These are phyloP conservation scores for Pseudochirops corinnae DNA, from an alignment of 2,797 vertebrate genomes.

Conservation along the genomic window DNA sequence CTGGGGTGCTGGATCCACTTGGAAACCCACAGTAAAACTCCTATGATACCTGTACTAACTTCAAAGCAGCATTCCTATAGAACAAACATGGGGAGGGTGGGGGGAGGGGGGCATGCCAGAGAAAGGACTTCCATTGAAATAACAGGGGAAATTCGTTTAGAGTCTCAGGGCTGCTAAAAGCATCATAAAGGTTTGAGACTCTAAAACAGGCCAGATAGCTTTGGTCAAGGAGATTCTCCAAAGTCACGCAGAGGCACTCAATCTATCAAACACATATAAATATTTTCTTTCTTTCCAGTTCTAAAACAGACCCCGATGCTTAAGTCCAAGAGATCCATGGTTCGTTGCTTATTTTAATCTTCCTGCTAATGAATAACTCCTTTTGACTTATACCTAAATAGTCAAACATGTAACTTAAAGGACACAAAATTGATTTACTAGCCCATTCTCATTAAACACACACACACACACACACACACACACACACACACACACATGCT, in stretches of 20 bases:
- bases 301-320: neutral
- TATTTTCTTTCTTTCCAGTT: neutral
- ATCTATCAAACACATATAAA: neutral
- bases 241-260: conserved; percentile 11
- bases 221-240: neutral
- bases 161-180: neutral
- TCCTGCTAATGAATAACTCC: neutral
- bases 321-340: neutral
- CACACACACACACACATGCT: neutral
- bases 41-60: neutral
- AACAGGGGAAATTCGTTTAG: neutral
- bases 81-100: neutral
- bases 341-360: neutral
- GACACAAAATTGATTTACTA: neutral
- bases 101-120: accelerated
- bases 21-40: neutral
- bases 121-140: conserved; percentile 15
- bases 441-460: neutral
- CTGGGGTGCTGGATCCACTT: neutral
- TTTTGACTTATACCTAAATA: neutral
- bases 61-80: neutral
- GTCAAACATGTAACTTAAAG: neutral
- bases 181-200: neutral
- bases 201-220: neutral
- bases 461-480: neutral